A percentile compares a stretch with the other conserved stretches of the same genome.
phyloP scores from a whole-genome alignment of 2,797 vertebrate genomes.

The Threskiornis aethiopicus region DNA sequence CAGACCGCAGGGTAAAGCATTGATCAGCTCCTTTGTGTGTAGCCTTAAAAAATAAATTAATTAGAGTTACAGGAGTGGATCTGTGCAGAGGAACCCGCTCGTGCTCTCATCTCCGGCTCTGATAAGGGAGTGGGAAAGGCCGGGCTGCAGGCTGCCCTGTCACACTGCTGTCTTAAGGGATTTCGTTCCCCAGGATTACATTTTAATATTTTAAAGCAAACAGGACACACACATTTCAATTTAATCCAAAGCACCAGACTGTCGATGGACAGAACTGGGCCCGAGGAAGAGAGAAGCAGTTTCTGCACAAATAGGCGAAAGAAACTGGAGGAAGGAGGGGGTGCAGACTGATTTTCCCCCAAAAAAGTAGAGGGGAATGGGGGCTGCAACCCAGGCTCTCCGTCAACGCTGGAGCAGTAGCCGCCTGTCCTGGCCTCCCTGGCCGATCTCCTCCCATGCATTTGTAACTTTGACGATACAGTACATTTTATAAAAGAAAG shows the following conservation, averaged over 20 bases:
- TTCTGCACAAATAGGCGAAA: neutral
- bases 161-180: neutral
- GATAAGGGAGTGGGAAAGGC: neutral
- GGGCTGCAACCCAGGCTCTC: neutral
- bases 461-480: neutral
- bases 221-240: neutral
- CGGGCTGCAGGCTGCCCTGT: neutral
- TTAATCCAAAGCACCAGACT: neutral
- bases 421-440: neutral
- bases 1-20: neutral
- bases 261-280: fast-evolving
- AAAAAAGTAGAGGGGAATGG: fast-evolving
- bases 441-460: neutral
- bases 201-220: neutral
- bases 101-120: neutral
- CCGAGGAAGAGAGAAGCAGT: neutral
- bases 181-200: neutral
- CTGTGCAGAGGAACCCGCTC: neutral
- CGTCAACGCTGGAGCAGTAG: neutral
- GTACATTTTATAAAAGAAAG: neutral
- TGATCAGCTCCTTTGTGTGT: neutral
- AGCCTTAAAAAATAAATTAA: slow-evolving; percentile 10
- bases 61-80: neutral
- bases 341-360: neutral
- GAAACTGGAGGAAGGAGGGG: neutral